These are phyloP conservation scores for Yasuhikotakia modesta DNA, from an alignment of 2,797 vertebrate genomes.

Conservation along the genomic window DNA sequence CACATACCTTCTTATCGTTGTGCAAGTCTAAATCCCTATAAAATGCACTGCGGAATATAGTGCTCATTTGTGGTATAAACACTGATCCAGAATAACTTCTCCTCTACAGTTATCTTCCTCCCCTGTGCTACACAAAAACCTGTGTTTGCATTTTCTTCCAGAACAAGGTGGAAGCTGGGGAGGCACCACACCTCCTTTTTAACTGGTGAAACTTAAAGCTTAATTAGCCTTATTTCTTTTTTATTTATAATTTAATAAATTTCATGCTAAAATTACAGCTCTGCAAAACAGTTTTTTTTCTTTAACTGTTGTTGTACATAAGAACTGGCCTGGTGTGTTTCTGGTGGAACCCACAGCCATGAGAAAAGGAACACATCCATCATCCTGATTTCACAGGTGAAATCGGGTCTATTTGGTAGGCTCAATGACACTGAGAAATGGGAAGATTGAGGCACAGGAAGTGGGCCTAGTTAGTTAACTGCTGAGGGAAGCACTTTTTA, in stretches of 20 bases:
- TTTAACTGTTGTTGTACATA: constrained; percentile 55
- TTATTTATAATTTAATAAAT: constrained; percentile 57
- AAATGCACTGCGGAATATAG: constrained; percentile 77
- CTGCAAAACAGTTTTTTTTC: constrained; percentile 66
- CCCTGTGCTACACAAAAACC: constrained; percentile 50
- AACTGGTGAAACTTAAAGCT: constrained; percentile 72
- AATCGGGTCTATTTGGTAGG: constrained; percentile 82
- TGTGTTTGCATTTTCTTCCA: constrained; percentile 18
- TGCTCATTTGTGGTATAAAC: constrained; percentile 81
- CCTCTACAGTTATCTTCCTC: constrained; percentile 72
- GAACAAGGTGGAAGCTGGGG: not conserved
- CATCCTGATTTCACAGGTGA: constrained; percentile 82
- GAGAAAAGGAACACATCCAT: constrained; percentile 79
- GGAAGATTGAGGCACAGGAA: constrained; percentile 86
- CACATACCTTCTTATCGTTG: constrained; percentile 75
- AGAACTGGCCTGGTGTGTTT: constrained; percentile 56
- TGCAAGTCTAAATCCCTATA: constrained; percentile 71
- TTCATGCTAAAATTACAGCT: constrained; percentile 70
- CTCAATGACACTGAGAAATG: constrained; percentile 81
- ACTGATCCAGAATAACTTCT: constrained; percentile 79
- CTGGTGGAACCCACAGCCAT: constrained; percentile 83
- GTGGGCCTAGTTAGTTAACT: constrained; percentile 84
- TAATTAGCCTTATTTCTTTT: constrained; percentile 80
- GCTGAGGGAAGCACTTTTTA: constrained; percentile 85
- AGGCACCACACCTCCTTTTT: constrained; percentile 56